Percentiles rank a stretch among this genome's conserved stretches.
These are phyloP conservation scores for human (Homo sapiens) DNA, from an alignment of 2,113 vertebrate genomes.

Conservation along the genomic window GRCh38 chr2:226437501-226438000, in stretches of 20 bases:
- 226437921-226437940: not conserved
- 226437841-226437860: not conserved
- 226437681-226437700: not conserved
- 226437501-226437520: no score
- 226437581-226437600: not conserved
- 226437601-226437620: not conserved
- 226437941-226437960: constrained; percentile 6
- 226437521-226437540: no score
- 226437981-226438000: not conserved
- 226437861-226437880: not conserved
- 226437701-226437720: not conserved
- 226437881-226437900: not conserved
- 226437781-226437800: not conserved
- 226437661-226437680: not conserved
- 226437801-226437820: not conserved
- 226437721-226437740: not conserved
- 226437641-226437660: not conserved
- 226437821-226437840: not conserved
- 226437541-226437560: no score
- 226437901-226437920: not conserved
- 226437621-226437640: not conserved
- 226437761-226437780: not conserved
- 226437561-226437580: no score
- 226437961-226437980: not conserved
- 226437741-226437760: not conserved